Conservation (phyloP, 2,888 invertebrate species). For the Ennomos quercinarius region DNA sequence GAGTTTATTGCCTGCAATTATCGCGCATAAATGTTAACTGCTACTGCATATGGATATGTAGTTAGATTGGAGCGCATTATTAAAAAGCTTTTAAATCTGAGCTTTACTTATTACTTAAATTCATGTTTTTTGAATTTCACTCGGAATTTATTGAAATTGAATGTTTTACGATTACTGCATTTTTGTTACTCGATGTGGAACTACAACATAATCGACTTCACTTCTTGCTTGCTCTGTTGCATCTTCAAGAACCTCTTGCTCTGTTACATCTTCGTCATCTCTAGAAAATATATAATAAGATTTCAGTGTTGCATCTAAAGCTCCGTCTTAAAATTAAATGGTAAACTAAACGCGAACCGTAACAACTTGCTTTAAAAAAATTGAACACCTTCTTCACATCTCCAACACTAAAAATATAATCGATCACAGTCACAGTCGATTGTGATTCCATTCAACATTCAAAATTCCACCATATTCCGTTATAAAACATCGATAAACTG, state of each 20-base stretch:
- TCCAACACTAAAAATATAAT: background rate
- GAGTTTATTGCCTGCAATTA: constrained; percentile 45
- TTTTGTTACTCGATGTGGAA: too few relatives aligned
- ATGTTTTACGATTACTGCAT: constrained; percentile 9
- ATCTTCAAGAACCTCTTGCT: too few relatives aligned
- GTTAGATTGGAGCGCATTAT: constrained; percentile 20
- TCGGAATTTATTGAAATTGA: constrained; percentile 21
- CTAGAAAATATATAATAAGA: too few relatives aligned
- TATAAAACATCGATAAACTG: constrained; percentile 19
- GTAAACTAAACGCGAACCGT: background rate
- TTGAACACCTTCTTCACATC: constrained; percentile 6
- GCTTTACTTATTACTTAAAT: constrained; percentile 5
- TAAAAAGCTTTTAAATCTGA: constrained; percentile 16
- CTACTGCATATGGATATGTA: constrained; percentile 25
- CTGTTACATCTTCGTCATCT: too few relatives aligned
- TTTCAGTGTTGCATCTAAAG: too few relatives aligned
- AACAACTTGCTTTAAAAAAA: background rate
- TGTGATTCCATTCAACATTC: background rate
- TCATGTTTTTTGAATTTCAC: constrained; percentile 1
- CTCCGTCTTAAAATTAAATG: too few relatives aligned
- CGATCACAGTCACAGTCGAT: too few relatives aligned
- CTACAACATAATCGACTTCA: too few relatives aligned
- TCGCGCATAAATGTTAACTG: constrained; percentile 36
- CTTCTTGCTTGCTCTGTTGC: too few relatives aligned
- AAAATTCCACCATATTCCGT: constrained; percentile 2